phyloP scores from a whole-genome alignment of 2,797 vertebrate genomes.

The Serranus cabrilla region DNA sequence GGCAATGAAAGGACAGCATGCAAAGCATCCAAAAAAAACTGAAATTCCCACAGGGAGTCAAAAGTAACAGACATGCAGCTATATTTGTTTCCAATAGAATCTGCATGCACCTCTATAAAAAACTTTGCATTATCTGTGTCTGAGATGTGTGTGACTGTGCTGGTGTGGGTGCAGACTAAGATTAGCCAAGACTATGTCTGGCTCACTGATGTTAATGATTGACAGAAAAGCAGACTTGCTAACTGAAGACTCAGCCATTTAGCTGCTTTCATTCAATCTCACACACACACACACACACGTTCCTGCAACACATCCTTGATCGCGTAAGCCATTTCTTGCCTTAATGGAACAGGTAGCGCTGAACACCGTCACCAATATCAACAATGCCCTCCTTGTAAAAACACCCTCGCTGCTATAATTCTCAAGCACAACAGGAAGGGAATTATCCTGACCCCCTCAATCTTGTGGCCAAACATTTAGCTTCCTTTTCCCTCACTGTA shows the following conservation, averaged over 20 bases:
- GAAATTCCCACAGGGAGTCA: constrained; percentile 11
- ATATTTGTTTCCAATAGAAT: constrained; percentile 44
- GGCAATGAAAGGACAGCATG: constrained; percentile 17
- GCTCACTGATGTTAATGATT: constrained; percentile 74
- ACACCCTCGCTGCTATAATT: constrained; percentile 39
- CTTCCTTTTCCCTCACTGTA: constrained; percentile 64
- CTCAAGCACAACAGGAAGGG: constrained; percentile 60
- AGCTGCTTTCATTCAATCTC: constrained; percentile 31
- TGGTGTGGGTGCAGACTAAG: constrained; percentile 37
- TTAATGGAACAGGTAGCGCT: constrained; percentile 55
- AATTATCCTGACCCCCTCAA: constrained; percentile 58
- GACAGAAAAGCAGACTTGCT: constrained; percentile 60
- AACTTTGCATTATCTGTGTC: constrained; percentile 39
- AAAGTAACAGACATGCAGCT: constrained; percentile 40
- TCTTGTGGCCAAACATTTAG: constrained; percentile 68
- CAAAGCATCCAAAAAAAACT: constrained; percentile 6
- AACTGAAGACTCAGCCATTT: constrained; percentile 46
- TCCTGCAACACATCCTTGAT: constrained; percentile 28
- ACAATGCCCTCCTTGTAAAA: constrained; percentile 51
- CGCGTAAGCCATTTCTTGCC: neutral
- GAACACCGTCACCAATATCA: constrained; percentile 46
- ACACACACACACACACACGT: constrained; percentile 3
- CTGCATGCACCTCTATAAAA: constrained; percentile 11
- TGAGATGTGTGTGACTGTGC: constrained; percentile 32
- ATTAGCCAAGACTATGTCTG: constrained; percentile 47